Evolutionary conservation across 2,888 invertebrate genomes (phyloP).

Genomic region (Napeogenes inachia): DNA sequence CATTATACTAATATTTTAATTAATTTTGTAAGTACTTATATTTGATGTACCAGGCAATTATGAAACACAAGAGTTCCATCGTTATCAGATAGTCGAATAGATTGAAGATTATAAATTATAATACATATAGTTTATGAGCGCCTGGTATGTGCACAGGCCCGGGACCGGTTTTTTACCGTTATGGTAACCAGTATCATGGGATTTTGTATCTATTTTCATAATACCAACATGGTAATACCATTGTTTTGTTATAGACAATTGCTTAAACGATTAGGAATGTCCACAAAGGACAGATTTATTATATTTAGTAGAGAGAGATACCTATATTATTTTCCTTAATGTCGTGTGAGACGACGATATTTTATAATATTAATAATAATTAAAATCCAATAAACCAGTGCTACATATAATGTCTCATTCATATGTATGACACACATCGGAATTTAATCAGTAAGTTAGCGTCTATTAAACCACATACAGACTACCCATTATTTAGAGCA

Average conservation of each 20-base stretch:
- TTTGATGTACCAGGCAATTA: constrained; percentile 7
- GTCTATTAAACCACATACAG: constrained; percentile 24
- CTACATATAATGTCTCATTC: constrained; percentile 52
- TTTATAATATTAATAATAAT: too few species aligned
- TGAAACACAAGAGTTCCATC: constrained; percentile 13
- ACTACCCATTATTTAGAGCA: constrained; percentile 36
- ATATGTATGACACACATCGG: constrained; percentile 46
- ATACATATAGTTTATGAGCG: constrained; percentile 20
- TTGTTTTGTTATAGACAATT: constrained; percentile 9
- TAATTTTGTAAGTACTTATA: not conserved
- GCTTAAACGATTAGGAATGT: too few species aligned
- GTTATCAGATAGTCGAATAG: constrained; percentile 10
- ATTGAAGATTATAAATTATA: constrained; percentile 15
- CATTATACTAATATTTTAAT: not conserved
- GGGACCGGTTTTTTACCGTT: constrained; percentile 57
- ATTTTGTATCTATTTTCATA: constrained; percentile 23
- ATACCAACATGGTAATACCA: constrained; percentile 16
- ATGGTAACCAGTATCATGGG: constrained; percentile 25
- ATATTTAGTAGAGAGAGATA: too few species aligned
- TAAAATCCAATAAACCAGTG: constrained; percentile 20
- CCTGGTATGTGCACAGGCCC: constrained; percentile 32
- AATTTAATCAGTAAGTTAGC: constrained; percentile 47
- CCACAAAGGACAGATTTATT: too few species aligned
- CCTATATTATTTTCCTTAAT: too few species aligned
- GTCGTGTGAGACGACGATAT: too few species aligned